Percentiles rank a stretch among this genome's conserved stretches.
These are phyloP conservation scores for Trichacis sp. DNA, from an alignment of 2,888 invertebrate species.

Conservation along the genomic window DNA sequence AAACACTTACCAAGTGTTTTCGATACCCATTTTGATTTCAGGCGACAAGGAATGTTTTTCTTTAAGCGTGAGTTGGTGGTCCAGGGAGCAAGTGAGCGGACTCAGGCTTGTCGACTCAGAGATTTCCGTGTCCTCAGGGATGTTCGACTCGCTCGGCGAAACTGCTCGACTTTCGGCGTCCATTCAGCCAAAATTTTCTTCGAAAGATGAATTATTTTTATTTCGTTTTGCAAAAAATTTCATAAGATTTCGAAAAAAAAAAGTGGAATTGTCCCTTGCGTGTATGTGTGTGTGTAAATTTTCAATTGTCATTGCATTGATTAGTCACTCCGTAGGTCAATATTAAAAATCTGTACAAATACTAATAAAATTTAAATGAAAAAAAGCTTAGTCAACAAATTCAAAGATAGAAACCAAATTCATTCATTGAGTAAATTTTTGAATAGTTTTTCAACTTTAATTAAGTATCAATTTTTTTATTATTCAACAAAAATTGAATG, in stretches of 20 bases:
- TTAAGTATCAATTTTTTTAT: too few relatives aligned
- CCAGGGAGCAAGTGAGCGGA: constrained; percentile 62
- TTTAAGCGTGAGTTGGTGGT: constrained; percentile 61
- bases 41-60: constrained; percentile 57
- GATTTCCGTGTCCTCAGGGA: constrained; percentile 57
- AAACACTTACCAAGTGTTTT: constrained; percentile 70
- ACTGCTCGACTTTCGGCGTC: constrained; percentile 59
- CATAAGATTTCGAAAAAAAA: neutral
- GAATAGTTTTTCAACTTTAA: too few relatives aligned
- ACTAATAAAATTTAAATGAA: too few relatives aligned
- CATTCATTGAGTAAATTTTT: too few relatives aligned
- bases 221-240: neutral
- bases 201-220: constrained; percentile 12
- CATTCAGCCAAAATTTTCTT: constrained; percentile 59
- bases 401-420: too few relatives aligned
- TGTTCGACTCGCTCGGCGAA: constrained; percentile 62
- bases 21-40: constrained; percentile 68
- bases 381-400: too few relatives aligned
- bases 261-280: too few relatives aligned
- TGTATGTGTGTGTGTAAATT: too few relatives aligned
- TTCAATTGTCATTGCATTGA: too few relatives aligned
- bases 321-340: too few relatives aligned
- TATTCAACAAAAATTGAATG: too few relatives aligned
- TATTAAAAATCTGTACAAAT: too few relatives aligned
- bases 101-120: constrained; percentile 64